Conservation (phyloP, 2,113 vertebrate species). For the Eolophus roseicapilla region DNA sequence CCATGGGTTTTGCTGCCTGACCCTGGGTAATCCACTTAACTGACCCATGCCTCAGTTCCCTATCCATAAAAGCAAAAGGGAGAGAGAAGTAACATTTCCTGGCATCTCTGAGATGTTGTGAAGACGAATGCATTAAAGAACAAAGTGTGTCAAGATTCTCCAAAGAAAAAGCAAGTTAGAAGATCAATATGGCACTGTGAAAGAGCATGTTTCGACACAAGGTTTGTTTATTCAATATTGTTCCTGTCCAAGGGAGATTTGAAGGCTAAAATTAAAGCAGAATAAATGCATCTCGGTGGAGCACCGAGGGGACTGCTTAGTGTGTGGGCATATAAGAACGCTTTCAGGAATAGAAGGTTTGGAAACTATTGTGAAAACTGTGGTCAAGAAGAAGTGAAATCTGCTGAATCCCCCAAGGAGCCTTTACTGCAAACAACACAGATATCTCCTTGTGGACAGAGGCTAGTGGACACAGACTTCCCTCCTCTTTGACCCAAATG, state of each 20-base stretch:
- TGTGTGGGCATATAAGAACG: background rate
- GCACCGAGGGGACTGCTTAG: background rate
- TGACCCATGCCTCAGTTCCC: background rate
- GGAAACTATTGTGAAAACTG: conserved; percentile 6
- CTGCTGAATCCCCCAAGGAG: background rate
- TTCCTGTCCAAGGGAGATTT: background rate
- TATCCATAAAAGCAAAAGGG: background rate
- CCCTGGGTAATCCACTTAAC: background rate
- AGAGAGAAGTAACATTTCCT: background rate
- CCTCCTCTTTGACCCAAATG: background rate
- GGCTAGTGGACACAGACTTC: background rate
- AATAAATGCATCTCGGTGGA: background rate
- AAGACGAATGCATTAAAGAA: background rate
- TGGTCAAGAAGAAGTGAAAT: background rate
- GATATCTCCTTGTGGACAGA: background rate
- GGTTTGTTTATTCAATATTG: background rate
- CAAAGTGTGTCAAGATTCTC: background rate
- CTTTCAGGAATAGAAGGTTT: background rate
- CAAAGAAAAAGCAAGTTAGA: background rate
- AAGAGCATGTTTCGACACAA: background rate
- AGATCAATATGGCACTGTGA: background rate
- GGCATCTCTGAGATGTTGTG: background rate
- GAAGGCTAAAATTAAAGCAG: background rate
- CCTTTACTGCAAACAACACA: background rate
- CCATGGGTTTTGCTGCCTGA: background rate